These are phyloP conservation scores for Drepana arcuata DNA, from an alignment of 1,140 invertebrate species.

Conservation along the genomic window DNA sequence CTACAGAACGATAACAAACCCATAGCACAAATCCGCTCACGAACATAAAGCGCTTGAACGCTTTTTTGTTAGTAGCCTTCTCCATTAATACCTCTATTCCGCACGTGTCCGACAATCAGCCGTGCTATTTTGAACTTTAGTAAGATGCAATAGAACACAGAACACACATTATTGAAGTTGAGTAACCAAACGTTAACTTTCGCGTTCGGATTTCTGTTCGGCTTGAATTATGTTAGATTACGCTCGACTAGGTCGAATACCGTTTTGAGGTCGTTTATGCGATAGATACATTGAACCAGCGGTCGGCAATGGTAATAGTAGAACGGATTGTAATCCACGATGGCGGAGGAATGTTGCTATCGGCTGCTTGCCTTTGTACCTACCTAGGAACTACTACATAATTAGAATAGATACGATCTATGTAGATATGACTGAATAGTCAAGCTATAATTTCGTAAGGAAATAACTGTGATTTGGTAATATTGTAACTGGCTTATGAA, in stretches of 20 bases:
- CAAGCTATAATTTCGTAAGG: no score
- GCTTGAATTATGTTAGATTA: conserved; percentile 60
- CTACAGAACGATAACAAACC: conserved; percentile 14
- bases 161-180: conserved; percentile 12
- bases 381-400: conserved; percentile 33
- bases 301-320: conserved; percentile 30
- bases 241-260: conserved; percentile 62
- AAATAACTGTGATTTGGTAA: no score
- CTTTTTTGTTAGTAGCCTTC: conserved; percentile 39
- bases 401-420: conserved; percentile 49
- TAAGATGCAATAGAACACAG: conserved; percentile 11
- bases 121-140: conserved; percentile 37
- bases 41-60: conserved; percentile 48
- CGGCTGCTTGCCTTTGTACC: no score
- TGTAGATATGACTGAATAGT: no score
- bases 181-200: conserved; percentile 58
- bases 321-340: conserved; percentile 26
- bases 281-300: conserved; percentile 34
- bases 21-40: conserved; percentile 14
- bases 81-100: conserved; percentile 69
- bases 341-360: conserved; percentile 30
- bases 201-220: conserved; percentile 56
- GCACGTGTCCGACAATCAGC: conserved; percentile 49
- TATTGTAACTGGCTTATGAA: no score
- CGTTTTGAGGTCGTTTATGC: conserved; percentile 67